These are phyloP conservation scores for Nomada fucata DNA, from an alignment of 2,888 invertebrate species.

Conservation along the genomic window DNA sequence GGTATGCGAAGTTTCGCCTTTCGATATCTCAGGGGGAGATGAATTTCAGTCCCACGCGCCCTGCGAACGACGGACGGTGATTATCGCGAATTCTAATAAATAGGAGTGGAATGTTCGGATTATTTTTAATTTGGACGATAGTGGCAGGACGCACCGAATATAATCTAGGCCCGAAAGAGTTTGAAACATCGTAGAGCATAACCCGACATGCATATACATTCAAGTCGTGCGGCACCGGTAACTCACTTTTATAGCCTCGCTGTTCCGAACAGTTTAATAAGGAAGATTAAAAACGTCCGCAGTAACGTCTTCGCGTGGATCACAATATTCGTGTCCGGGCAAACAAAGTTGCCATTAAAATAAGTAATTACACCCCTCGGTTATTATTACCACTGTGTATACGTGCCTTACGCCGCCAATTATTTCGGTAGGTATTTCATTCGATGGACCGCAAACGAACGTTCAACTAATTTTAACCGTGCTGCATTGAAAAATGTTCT, in stretches of 20 bases:
- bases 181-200: conserved; percentile 5
- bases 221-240: neutral
- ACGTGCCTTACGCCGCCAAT: no score
- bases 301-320: neutral
- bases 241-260: conserved; percentile 9
- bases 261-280: conserved; percentile 15
- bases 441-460: no score
- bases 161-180: neutral
- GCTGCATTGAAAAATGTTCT: no score
- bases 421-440: no score
- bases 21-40: no score
- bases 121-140: no score
- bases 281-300: conserved; percentile 17
- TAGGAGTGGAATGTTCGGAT: no score
- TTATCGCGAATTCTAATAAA: neutral
- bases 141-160: neutral
- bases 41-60: no score
- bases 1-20: no score
- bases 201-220: conserved; percentile 1
- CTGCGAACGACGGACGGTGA: no score
- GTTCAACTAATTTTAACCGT: no score
- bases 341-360: neutral
- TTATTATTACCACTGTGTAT: no score
- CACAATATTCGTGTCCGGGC: neutral
- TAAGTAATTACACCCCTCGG: neutral